Conservation (phyloP, 2,797 vertebrate genomes). For the Hylomyscus alleni region DNA sequence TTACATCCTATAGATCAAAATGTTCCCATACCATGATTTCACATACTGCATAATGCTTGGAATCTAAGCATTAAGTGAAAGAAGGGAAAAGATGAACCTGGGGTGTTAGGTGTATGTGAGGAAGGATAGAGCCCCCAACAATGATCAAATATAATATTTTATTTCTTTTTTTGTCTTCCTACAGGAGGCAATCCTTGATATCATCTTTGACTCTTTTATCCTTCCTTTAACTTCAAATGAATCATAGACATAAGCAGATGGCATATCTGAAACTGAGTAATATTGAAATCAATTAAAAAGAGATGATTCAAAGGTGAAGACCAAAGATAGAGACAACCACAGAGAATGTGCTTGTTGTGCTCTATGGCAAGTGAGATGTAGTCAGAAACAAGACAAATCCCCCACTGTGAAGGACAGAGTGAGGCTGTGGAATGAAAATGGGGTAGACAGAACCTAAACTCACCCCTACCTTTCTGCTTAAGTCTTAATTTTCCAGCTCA, state of each 20-base stretch:
- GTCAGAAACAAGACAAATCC: background rate
- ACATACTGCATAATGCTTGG: background rate
- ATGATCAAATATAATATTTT: background rate
- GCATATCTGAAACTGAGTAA: background rate
- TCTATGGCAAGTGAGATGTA: background rate
- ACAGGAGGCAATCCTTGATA: background rate
- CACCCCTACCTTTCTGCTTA: background rate
- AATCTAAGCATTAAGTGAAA: background rate
- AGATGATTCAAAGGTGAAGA: constrained; percentile 16
- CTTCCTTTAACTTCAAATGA: background rate
- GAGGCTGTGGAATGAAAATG: background rate
- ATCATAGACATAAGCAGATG: constrained; percentile 10
- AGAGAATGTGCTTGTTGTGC: background rate
- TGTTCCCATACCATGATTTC: background rate
- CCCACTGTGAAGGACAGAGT: background rate
- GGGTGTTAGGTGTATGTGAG: background rate
- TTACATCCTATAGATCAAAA: background rate
- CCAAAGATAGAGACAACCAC: background rate
- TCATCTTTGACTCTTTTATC: background rate
- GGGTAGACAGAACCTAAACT: background rate
- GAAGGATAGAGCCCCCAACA: background rate
- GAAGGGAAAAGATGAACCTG: background rate
- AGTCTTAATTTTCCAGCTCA: background rate
- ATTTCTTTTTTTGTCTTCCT: background rate
- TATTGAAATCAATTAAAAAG: constrained; percentile 14